phyloP scores from a whole-genome alignment of 2,797 vertebrate species.

The Onychomys leucogaster region DNA sequence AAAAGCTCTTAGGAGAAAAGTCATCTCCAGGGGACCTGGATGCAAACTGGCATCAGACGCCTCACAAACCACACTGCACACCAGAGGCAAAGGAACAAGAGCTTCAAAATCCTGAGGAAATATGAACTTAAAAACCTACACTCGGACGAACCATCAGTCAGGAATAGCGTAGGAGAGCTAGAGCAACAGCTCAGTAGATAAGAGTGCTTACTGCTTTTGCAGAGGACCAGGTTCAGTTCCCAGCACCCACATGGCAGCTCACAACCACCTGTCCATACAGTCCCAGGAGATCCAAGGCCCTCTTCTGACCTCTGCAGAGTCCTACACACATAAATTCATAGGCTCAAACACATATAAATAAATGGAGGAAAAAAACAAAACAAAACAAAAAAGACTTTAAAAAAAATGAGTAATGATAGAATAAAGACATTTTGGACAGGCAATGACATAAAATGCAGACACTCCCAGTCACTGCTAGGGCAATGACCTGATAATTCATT shows the following conservation, averaged over 20 bases:
- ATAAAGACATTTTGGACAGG: conserved; percentile 70
- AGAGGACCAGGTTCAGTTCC: background rate
- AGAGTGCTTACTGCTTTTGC: background rate
- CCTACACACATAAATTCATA: background rate
- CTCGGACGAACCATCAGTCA: background rate
- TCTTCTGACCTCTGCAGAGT: background rate
- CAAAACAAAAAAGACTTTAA: background rate
- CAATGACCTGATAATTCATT: conserved; percentile 70
- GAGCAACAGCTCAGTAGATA: background rate
- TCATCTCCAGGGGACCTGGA: background rate
- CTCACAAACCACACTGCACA: background rate
- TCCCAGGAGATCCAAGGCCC: background rate
- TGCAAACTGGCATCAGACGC: background rate
- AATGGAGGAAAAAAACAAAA: background rate
- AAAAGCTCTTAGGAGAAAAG: background rate
- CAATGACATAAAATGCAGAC: conserved; percentile 34
- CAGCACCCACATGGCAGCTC: background rate
- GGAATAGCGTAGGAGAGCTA: background rate
- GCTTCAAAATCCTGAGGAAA: background rate
- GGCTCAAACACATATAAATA: background rate
- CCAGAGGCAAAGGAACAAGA: background rate
- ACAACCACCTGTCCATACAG: background rate
- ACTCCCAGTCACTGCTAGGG: conserved; percentile 49
- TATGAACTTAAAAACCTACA: background rate
- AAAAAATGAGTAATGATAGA: conserved; percentile 17